Evolutionary conservation across 2,888 invertebrate genomes (phyloP).

Genomic region (Zygaena filipendulae): DNA sequence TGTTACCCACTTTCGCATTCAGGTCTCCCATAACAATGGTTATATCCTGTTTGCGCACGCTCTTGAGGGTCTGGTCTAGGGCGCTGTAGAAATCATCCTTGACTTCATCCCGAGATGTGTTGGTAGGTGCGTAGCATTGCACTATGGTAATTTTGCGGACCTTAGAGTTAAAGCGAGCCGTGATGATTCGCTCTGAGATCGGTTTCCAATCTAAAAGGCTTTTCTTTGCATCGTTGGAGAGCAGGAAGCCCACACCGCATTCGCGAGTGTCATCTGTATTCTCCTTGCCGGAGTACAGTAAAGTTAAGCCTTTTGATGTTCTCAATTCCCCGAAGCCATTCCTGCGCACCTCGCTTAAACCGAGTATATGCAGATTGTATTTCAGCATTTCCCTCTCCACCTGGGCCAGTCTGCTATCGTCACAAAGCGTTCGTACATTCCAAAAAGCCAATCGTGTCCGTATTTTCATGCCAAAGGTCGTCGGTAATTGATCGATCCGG

Average conservation of each 20-base stretch:
- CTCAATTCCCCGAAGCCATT: conserved; percentile 13
- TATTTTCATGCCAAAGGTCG: conserved; percentile 11
- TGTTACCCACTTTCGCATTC: conserved; percentile 1
- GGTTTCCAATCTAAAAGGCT: conserved; percentile 10
- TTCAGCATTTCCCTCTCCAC: conserved; percentile 9
- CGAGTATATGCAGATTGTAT: conserved; percentile 11
- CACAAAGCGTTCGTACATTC: conserved; percentile 10
- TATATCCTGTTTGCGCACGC: conserved; percentile 9
- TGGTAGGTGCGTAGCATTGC: conserved; percentile 12
- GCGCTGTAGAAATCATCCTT: conserved; percentile 8
- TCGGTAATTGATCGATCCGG: too few species aligned
- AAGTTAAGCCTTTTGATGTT: conserved; percentile 8
- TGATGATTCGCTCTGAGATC: conserved; percentile 9
- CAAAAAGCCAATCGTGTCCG: conserved; percentile 14
- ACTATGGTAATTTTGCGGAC: conserved; percentile 9
- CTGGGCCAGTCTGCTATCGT: conserved; percentile 10
- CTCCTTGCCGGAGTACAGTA: conserved; percentile 11
- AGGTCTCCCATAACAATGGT: conserved; percentile 8
- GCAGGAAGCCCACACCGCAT: conserved; percentile 8
- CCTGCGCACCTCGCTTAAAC: conserved; percentile 11
- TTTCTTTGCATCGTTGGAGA: conserved; percentile 1
- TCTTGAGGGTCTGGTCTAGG: conserved; percentile 3
- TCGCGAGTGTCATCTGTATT: conserved; percentile 7
- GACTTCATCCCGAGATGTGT: conserved; percentile 3
- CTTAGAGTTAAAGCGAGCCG: conserved; percentile 9